phyloP scores from a whole-genome alignment of 2,888 invertebrate species.

The Acrobasis repandana region DNA sequence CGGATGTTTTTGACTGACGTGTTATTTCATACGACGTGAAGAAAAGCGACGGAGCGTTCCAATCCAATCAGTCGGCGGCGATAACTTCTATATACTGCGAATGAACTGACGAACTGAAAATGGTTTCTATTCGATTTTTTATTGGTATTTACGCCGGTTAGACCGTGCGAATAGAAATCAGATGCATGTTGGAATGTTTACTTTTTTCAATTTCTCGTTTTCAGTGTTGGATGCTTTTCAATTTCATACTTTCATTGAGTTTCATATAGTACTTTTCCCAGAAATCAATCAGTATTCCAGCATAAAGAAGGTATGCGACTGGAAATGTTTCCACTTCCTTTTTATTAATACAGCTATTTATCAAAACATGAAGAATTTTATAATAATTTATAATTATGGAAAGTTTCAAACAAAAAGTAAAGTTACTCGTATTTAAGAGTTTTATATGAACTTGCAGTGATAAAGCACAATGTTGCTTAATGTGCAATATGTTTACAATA shows the following conservation, averaged over 20 bases:
- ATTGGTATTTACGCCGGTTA: conserved; percentile 26
- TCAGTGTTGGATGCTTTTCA: conserved; percentile 2
- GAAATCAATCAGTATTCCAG: too few species aligned
- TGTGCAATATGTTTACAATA: conserved; percentile 39
- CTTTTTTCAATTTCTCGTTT: conserved; percentile 9
- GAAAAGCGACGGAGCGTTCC: conserved; percentile 55
- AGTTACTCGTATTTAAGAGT: conserved; percentile 20
- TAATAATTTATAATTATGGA: too few species aligned
- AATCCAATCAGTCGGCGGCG: conserved; percentile 76
- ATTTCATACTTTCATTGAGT: not conserved
- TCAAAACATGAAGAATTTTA: too few species aligned
- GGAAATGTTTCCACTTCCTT: too few species aligned
- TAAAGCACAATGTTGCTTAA: conserved; percentile 37
- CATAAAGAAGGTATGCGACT: too few species aligned
- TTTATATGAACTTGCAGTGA: conserved; percentile 28
- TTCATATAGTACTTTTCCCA: too few species aligned
- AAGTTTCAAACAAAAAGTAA: not conserved
- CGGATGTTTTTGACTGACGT: conserved; percentile 80
- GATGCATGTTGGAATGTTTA: conserved; percentile 23
- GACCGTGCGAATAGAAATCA: conserved; percentile 12
- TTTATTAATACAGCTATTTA: too few species aligned
- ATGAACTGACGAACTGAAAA: conserved; percentile 62
- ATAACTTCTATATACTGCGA: conserved; percentile 55
- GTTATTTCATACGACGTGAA: conserved; percentile 78
- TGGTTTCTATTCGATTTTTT: conserved; percentile 57